phyloP scores from a whole-genome alignment of 2,888 invertebrate species.

The Microplitis deprimator region DNA sequence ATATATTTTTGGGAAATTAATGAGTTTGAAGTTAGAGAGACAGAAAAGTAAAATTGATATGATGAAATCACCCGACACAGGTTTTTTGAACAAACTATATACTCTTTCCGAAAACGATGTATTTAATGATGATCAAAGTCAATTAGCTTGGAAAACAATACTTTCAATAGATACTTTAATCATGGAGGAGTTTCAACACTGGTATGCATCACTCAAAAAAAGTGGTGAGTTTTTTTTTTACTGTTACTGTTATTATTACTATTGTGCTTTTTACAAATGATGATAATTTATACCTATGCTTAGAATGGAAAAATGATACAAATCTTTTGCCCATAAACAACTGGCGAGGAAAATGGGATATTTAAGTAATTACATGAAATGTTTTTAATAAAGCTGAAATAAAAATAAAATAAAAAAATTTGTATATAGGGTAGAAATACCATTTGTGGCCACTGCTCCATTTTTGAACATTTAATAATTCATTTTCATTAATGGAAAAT shows the following conservation, averaged over 20 bases:
- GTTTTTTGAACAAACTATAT: slow-evolving; percentile 15
- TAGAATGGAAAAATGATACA: slow-evolving; percentile 76
- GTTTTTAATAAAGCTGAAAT: slow-evolving; percentile 21
- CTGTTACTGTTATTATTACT: not conserved
- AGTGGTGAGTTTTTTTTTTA: slow-evolving; percentile 53
- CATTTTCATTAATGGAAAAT: no score
- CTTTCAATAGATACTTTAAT: slow-evolving; percentile 56
- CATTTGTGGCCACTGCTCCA: no score
- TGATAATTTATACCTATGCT: slow-evolving; percentile 45
- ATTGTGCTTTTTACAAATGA: no score
- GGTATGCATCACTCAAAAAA: slow-evolving; percentile 55
- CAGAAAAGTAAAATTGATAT: not conserved
- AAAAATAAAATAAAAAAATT: slow-evolving; percentile 2
- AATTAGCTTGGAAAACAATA: slow-evolving; percentile 52
- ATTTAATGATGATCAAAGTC: not conserved
- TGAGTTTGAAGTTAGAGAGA: slow-evolving; percentile 63
- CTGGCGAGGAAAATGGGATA: slow-evolving; percentile 72
- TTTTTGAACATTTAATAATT: no score
- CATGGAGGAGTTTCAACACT: slow-evolving; percentile 59
- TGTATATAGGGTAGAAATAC: not conserved
- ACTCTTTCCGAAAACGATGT: not conserved
- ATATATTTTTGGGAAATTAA: slow-evolving; percentile 73
- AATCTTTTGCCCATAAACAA: slow-evolving; percentile 76
- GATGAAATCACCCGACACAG: not conserved
- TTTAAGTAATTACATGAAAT: slow-evolving; percentile 24